Conservation (phyloP, 2,797 vertebrate genomes). For the Sebastes steindachneri region DNA sequence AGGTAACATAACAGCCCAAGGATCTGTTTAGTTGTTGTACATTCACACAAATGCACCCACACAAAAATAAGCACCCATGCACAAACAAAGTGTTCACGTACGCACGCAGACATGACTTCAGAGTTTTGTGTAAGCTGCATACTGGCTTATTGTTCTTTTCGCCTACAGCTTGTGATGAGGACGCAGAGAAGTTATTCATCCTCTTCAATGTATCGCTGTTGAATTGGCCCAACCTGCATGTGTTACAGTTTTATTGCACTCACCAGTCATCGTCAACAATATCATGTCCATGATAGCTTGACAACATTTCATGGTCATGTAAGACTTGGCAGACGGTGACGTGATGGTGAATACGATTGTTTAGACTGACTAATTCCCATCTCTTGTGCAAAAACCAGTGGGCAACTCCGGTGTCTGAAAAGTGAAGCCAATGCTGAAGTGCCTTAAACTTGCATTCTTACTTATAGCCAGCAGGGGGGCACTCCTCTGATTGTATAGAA, state of each 20-base stretch:
- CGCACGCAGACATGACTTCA: neutral
- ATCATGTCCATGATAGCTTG: slow-evolving; percentile 1
- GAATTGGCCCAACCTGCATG: neutral
- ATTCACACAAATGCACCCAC: neutral
- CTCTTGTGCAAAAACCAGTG: neutral
- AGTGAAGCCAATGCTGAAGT: no score
- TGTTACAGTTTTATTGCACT: neutral
- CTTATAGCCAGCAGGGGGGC: no score
- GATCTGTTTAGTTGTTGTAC: slow-evolving; percentile 11
- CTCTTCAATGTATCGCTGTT: slow-evolving; percentile 13
- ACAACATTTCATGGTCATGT: slow-evolving; percentile 11
- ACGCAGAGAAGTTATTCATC: slow-evolving; percentile 9
- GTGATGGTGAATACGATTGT: neutral
- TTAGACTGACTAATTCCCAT: slow-evolving; percentile 14
- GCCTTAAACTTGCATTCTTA: no score
- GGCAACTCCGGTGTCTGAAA: no score
- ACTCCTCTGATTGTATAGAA: no score
- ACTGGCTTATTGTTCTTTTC: neutral
- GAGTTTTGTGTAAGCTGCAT: slow-evolving; percentile 14
- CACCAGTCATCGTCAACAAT: neutral
- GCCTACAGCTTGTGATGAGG: neutral
- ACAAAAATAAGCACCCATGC: neutral
- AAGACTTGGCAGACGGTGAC: slow-evolving; percentile 8
- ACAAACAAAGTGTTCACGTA: neutral
- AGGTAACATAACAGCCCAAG: neutral